Base-by-base conservation (phyloP, 2,797 vertebrate genomes). In the Hypotaenidia philippensis region DNA sequence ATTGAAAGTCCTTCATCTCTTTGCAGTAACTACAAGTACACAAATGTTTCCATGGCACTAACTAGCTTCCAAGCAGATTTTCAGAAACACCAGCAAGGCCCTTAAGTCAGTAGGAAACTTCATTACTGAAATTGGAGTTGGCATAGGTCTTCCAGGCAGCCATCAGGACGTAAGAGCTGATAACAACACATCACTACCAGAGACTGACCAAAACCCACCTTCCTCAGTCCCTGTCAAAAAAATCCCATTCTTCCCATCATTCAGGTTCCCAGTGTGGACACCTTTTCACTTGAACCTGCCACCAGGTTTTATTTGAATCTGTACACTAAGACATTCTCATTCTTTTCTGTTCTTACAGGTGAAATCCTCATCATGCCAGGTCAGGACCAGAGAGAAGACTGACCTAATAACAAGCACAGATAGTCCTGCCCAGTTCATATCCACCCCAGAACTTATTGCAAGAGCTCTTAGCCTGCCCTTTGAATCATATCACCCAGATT, bases 21-120 rank as follows among this genome's bases (percentile, higher is more conserved):
- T 29, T 59, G 56, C 44, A 50, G 44, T 26, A 70, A 8, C 44
- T 60, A 31, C 32, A 13, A 49, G 56, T 29, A 71, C 78, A 83
- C 50, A 38, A 81, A 27, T 12, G 49, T 77, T 92, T 81, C 86
- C 75, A 50, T 45, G 50, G 89, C n/a, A 80, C n/a, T 92, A 22
- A 4, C 47, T 38, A 59, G 64, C 55, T 83, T 59, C 68, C 77
- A 78, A 13, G 27, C 18, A 61, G 74, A 66, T 64, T 65, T 65
- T 40, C 44, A 66, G 47, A 76, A 59, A 2, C 50, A 49, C 10
- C 36, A 64, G 9, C 10, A 38, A 63, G 22, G 27, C 40, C 29
- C 27, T 50, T 72, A 60, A 89, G 66, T 63, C 50, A 76, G 61
- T 1, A 25, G 65, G 70, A 79, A 31, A 34, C 11, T 55, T 66